A percentile compares a stretch with the other conserved stretches of the same genome.
These are phyloP conservation scores for Oriolus oriolus DNA, from an alignment of 2,113 vertebrate species.

Conservation along the genomic window DNA sequence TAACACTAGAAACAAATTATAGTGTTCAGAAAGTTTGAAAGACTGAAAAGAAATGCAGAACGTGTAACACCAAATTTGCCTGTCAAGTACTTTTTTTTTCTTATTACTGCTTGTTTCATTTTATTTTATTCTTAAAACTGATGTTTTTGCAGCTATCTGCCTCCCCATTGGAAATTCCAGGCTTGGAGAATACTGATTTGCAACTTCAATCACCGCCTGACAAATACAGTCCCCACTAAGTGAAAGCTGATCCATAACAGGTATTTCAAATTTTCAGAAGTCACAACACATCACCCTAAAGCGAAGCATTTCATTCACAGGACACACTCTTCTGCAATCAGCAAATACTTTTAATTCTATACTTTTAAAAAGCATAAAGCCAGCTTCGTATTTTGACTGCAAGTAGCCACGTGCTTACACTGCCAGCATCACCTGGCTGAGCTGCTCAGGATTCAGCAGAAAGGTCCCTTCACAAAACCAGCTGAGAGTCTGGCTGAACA, in stretches of 20 bases:
- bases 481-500: neutral
- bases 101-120: constrained; percentile 75
- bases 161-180: constrained; percentile 68
- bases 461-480: constrained; percentile 9
- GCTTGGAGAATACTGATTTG: constrained; percentile 69
- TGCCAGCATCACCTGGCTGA: neutral
- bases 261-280: constrained; percentile 77
- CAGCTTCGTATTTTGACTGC: constrained; percentile 20
- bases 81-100: constrained; percentile 75
- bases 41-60: constrained; percentile 73
- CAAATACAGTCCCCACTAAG: constrained; percentile 64
- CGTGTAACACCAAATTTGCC: constrained; percentile 77
- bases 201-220: constrained; percentile 71
- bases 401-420: neutral
- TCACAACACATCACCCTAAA: constrained; percentile 76
- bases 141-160: constrained; percentile 71
- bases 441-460: neutral
- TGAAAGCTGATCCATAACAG: constrained; percentile 70
- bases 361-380: neutral
- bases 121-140: constrained; percentile 76
- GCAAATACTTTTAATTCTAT: constrained; percentile 17
- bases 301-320: constrained; percentile 66
- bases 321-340: constrained; percentile 66
- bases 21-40: constrained; percentile 79
- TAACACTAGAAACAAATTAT: constrained; percentile 75